Evolutionary conservation across 2,797 vertebrate species (phyloP), one percentile per base, ranked within the genome.

Genomic region (Taenioides sp.): DNA sequence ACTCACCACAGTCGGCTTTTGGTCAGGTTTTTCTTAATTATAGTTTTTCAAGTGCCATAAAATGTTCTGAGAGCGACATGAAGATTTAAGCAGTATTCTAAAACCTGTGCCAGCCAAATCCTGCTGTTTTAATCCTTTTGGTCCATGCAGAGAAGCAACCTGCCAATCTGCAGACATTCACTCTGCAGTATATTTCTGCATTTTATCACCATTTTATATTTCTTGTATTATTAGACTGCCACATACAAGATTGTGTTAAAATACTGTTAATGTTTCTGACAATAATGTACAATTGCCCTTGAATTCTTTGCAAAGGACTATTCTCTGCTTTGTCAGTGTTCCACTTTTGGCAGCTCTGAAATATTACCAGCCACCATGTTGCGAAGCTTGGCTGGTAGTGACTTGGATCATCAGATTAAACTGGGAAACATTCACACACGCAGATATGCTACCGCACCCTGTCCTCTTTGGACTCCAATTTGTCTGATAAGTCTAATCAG

Each of bases 111-210:
- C 62, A 80, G 78, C 85, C 81, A 92, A 91, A 88, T 92, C 84
- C 80, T 82, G 0, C 78, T 81, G 86, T 86, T 90, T 80, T 80
- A 90, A 93, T 93, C 94, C 89, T 88, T 65, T 25, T 78, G 82
- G 81, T 87, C 79, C 84, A 76, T 69, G 81, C 75, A 79, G 83
- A 84, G 91, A 89, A 83, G 73, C 79, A 81, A 84, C 81, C 81
- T 80, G 78, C 1, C 85, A 85, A 80, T 81, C 83, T 83, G 54
- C n/a, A 28, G 68, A 73, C 69, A 67, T 60, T 34, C 16, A 86
- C 55, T 72, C 73, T 63, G 16, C 62, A 5, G 58, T 72, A 37
- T 76, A 70, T 74, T 67, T 79, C 27, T 28, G 50, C 61, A 55
- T 63, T 16, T 75, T 58, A 7, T 60, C 11, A 23, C 58, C 68